phyloP scores from a whole-genome alignment of 1,140 invertebrate genomes.

The Drosophila dunni region DNA sequence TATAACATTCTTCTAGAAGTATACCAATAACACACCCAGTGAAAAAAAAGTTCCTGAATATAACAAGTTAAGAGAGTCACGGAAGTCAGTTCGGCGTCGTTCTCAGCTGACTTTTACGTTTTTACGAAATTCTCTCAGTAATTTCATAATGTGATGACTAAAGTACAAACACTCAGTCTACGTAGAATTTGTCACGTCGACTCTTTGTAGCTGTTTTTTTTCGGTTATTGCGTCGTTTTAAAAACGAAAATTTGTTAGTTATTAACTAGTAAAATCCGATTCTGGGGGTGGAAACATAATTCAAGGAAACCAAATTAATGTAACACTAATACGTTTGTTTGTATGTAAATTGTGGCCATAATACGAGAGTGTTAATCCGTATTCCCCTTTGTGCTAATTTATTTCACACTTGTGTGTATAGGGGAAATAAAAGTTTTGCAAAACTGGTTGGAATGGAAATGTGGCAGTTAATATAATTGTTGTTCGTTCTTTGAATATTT shows the following conservation, averaged over 20 bases:
- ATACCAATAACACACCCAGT: constrained; percentile 1
- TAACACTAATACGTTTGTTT: neutral
- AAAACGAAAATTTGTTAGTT: constrained; percentile 27
- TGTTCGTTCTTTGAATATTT: neutral
- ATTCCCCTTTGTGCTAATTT: neutral
- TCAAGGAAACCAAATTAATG: constrained; percentile 7
- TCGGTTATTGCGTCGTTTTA: constrained; percentile 38
- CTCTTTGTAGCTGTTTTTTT: neutral
- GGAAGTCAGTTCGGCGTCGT: constrained; percentile 20
- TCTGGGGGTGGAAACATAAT: constrained; percentile 16
- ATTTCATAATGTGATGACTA: constrained; percentile 44
- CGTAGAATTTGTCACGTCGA: constrained; percentile 52
- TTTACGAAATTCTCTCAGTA: constrained; percentile 46
- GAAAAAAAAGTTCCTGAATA: constrained; percentile 6
- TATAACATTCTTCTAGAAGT: constrained; percentile 35
- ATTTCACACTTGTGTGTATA: neutral
- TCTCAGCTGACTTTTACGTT: constrained; percentile 37
- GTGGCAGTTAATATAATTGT: neutral
- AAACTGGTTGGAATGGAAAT: constrained; percentile 1
- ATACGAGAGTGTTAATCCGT: constrained; percentile 3
- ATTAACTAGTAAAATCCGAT: constrained; percentile 10
- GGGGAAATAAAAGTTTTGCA: neutral
- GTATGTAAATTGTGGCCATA: neutral
- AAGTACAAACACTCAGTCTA: constrained; percentile 28
- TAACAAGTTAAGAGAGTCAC: constrained; percentile 14